A percentile compares a stretch with the other conserved stretches of the same genome.
Evolutionary conservation across 2,113 vertebrate species (phyloP).

Genomic region (Ellobius talpinus): DNA sequence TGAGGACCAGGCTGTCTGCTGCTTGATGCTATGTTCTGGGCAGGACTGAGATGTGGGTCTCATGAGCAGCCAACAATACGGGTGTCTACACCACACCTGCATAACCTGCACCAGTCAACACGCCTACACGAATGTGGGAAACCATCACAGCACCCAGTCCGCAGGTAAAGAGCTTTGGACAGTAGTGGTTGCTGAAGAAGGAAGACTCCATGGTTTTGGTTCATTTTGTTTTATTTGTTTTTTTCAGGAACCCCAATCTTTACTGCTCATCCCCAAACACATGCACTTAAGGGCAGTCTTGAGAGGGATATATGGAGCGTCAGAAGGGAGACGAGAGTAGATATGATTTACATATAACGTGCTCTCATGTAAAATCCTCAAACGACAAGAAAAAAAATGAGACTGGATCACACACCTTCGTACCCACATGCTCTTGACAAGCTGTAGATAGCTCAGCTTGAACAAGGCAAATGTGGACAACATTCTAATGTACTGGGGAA

Average conservation of each 20-base stretch:
- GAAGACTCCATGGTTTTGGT: not conserved
- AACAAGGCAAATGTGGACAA: not conserved
- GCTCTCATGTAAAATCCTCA: not conserved
- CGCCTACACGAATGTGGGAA: not conserved
- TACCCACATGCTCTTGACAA: not conserved
- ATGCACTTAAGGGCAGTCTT: not conserved
- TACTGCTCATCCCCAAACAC: not conserved
- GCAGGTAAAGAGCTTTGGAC: not conserved
- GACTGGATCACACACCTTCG: not conserved
- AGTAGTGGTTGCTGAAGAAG: not conserved
- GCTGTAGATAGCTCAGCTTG: not conserved
- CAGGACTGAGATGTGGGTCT: no score
- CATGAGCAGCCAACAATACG: no score
- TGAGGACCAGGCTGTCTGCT: not conserved
- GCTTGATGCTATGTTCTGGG: not conserved
- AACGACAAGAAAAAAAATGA: not conserved
- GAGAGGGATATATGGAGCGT: no score
- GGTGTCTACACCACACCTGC: not conserved
- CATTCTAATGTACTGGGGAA: not conserved
- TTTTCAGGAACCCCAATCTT: not conserved
- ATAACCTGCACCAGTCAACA: not conserved
- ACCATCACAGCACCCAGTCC: not conserved
- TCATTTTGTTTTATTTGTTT: not conserved
- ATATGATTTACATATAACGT: no score
- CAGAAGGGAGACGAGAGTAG: not conserved